These are phyloP conservation scores for Crenichthys baileyi DNA, from an alignment of 2,797 vertebrate species.

Conservation along the genomic window DNA sequence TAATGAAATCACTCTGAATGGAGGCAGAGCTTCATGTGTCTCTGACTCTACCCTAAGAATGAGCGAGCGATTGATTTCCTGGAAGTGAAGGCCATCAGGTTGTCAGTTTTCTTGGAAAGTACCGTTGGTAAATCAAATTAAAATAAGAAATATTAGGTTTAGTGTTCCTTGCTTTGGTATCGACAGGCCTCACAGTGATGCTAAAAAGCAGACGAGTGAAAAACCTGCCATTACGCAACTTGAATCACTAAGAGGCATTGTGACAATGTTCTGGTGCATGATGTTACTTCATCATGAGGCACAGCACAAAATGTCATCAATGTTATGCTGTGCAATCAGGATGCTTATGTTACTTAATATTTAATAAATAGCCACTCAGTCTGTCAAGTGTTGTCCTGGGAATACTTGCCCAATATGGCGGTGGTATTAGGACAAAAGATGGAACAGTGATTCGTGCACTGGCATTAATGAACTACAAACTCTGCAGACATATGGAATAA, in stretches of 20 bases:
- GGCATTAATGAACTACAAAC: too few relatives aligned
- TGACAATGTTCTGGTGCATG: background rate
- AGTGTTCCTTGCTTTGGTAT: background rate
- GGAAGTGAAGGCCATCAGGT: background rate
- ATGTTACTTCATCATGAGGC: background rate
- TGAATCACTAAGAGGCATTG: background rate
- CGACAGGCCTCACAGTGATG: background rate
- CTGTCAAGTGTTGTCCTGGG: too few relatives aligned
- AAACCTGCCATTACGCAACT: background rate
- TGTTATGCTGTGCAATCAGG: background rate
- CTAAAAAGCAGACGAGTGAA: background rate
- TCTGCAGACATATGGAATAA: too few relatives aligned
- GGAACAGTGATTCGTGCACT: too few relatives aligned
- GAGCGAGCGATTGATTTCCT: constrained; percentile 4
- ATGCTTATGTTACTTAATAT: too few relatives aligned
- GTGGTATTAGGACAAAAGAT: too few relatives aligned
- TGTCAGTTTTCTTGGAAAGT: background rate
- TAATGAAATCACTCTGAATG: constrained; percentile 65
- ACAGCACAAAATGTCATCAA: background rate
- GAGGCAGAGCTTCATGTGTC: background rate
- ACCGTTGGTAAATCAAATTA: constrained; percentile 37
- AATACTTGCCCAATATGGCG: too few relatives aligned
- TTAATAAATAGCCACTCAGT: too few relatives aligned
- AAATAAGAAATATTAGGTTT: constrained; percentile 35
- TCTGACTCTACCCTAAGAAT: constrained; percentile 1